A percentile compares a stretch with the other conserved stretches of the same genome.
phyloP scores from a whole-genome alignment of 2,888 invertebrate species.

The Pseudococcus viburni region DNA sequence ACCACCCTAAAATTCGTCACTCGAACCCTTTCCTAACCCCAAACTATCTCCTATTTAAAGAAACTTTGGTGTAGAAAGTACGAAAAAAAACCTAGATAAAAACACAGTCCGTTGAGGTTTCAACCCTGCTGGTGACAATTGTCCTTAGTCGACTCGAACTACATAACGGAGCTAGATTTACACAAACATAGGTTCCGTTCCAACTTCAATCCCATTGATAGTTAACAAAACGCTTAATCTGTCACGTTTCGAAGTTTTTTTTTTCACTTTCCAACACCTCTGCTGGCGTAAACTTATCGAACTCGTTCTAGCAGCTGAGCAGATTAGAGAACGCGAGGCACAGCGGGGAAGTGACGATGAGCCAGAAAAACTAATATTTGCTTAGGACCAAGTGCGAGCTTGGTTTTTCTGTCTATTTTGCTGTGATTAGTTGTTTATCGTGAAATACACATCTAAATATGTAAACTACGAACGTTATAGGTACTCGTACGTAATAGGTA shows the following conservation, averaged over 20 bases:
- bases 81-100: not conserved
- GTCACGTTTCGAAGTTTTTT: conserved; percentile 22
- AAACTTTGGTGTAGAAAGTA: not conserved
- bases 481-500: not conserved
- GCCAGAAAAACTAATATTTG: conserved; percentile 50
- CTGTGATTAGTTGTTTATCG: conserved; percentile 39
- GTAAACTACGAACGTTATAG: not conserved
- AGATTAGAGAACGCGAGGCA: not conserved
- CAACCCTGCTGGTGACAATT: not conserved
- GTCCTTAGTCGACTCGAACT: not conserved
- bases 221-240: conserved; percentile 48
- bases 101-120: not conserved
- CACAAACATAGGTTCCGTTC: not conserved
- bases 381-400: not conserved
- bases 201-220: not conserved
- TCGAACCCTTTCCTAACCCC: not conserved
- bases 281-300: not conserved
- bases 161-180: not conserved
- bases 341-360: not conserved
- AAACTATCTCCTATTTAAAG: not conserved
- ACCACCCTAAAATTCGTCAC: not conserved
- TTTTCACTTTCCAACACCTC: not conserved
- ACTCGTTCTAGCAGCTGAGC: not conserved
- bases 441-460: conserved; percentile 6
- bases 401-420: conserved; percentile 29